phyloP scores from a whole-genome alignment of 2,797 vertebrate species.

The Acropternis orthonyx region DNA sequence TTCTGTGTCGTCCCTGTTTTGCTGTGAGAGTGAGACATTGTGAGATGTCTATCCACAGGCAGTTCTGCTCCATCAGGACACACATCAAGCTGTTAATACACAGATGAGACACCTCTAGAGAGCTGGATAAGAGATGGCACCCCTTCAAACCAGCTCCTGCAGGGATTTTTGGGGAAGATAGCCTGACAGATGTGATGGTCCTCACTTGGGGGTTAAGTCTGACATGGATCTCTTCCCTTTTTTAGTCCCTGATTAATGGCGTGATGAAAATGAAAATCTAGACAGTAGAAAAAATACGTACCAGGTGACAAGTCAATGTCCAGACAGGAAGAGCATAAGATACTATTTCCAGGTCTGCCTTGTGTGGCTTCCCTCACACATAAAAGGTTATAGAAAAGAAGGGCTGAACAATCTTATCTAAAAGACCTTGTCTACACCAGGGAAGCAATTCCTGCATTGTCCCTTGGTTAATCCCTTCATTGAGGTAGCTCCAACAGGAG shows the following conservation, averaged over 20 bases:
- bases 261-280: background rate
- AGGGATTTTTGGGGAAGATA: background rate
- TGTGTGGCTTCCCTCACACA: background rate
- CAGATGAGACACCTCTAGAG: background rate
- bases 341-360: background rate
- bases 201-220: background rate
- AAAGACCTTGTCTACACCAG: background rate
- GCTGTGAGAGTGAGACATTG: background rate
- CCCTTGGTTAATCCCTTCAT: background rate
- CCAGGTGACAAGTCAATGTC: background rate
- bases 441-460: background rate
- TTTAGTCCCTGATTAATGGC: background rate
- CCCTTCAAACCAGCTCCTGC: background rate
- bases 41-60: fast-evolving
- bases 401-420: background rate
- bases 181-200: background rate
- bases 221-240: background rate
- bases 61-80: background rate
- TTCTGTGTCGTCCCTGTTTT: background rate
- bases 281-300: background rate
- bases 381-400: background rate
- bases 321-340: background rate
- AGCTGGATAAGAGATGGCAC: background rate
- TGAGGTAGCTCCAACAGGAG: background rate
- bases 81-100: background rate